Evolutionary conservation across 2,888 invertebrate genomes (phyloP), one percentile per base, ranked within the genome.

Genomic region (Rhabditoides inermis): DNA sequence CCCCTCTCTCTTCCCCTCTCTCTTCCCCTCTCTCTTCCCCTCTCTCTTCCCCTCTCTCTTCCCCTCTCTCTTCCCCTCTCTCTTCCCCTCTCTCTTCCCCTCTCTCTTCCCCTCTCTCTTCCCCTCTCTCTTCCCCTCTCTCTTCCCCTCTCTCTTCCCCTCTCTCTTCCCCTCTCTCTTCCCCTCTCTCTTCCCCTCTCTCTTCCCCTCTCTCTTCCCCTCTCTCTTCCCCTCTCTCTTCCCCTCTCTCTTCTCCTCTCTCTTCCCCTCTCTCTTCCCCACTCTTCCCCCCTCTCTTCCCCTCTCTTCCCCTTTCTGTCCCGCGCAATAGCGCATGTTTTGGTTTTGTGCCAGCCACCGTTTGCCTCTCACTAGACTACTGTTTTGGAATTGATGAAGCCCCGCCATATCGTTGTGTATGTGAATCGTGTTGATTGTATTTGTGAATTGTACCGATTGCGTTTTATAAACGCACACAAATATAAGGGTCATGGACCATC

Each of bases 1-100:
- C 40, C 36, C 42, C 10, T 48, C 39, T 49, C 39, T 46, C 27
- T 49, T 45, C 45, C 52, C 45, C 56, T 45, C 54, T 23, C 26
- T 51, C 47, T 51, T 50, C 27, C 49, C 45, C 45, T 48, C 49
- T 26, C n/a, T 32, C 32, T 32, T 10, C 32, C 23, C 12, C 27
- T 10, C 18, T 44, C 26, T 23, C 25, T 44, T 10, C 18, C 44
- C 10, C 15, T 44, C 15, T 18, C 27, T 20, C 18, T 15, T 15
- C 6, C 18, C 10, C 44, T 44, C 44, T 44, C 18, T 44, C 44
- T 44, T 26, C 27, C 22, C 27, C 27, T 23, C 18, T 18, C 10
- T 44, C 44, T 44, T 26, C 15, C 26, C 22, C 20, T 44, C 44
- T 12, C 27, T 25, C 44, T 25, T 32, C 32, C 7, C 32, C n/a